Evolutionary conservation across 2,888 invertebrate species (phyloP).

Genomic region (Lithophane ornitopus): DNA sequence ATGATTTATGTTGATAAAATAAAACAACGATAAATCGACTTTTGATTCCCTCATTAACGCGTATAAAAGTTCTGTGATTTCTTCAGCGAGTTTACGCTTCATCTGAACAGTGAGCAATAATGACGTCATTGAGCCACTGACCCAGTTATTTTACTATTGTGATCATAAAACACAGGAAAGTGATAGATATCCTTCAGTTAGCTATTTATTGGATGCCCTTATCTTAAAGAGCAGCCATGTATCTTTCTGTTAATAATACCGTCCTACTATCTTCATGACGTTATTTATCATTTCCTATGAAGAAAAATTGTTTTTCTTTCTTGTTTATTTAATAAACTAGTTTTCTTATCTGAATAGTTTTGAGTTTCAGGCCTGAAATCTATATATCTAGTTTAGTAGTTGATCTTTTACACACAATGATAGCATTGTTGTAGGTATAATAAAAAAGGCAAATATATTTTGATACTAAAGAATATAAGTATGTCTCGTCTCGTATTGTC

Average conservation of each 20-base stretch:
- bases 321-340: constrained; percentile 25
- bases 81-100: constrained; percentile 43
- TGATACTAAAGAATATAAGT: not conserved
- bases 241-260: constrained; percentile 40
- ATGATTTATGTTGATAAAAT: not conserved
- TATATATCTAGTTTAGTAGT: not conserved
- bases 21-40: constrained; percentile 30
- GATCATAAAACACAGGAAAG: constrained; percentile 75
- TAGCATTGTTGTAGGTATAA: not conserved
- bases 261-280: constrained; percentile 25
- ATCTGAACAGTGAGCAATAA: constrained; percentile 52
- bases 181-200: constrained; percentile 64
- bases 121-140: constrained; percentile 71
- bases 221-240: constrained; percentile 40
- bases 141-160: constrained; percentile 76
- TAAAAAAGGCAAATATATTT: not conserved
- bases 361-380: not conserved
- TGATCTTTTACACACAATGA: not conserved
- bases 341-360: not conserved
- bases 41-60: constrained; percentile 30
- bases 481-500: not conserved
- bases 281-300: constrained; percentile 27
- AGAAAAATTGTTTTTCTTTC: constrained; percentile 21
- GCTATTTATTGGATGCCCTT: constrained; percentile 61
- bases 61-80: constrained; percentile 28